These are phyloP conservation scores for Sphinx pinastri DNA, from an alignment of 2,888 invertebrate genomes.

Conservation along the genomic window DNA sequence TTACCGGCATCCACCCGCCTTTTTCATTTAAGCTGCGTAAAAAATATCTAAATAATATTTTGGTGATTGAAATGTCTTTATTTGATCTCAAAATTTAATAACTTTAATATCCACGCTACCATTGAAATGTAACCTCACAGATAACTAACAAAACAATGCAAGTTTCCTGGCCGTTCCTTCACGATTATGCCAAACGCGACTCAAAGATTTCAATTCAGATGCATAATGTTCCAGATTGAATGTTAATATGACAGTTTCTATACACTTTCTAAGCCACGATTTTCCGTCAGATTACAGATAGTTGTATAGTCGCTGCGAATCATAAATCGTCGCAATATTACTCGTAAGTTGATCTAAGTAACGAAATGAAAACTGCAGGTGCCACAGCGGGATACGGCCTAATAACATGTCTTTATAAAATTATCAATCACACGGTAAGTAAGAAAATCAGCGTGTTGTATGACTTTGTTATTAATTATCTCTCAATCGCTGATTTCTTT, in stretches of 20 bases:
- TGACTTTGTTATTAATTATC: slow-evolving; percentile 12
- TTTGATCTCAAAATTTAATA: too few species aligned
- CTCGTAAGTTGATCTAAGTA: slow-evolving; percentile 24
- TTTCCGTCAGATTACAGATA: slow-evolving; percentile 7
- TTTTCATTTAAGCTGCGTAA: too few species aligned
- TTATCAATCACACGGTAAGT: slow-evolving; percentile 31
- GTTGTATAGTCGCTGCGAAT: neutral
- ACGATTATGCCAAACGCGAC: slow-evolving; percentile 15
- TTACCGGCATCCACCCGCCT: too few species aligned
- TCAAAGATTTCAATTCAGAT: slow-evolving; percentile 8
- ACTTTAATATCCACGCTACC: too few species aligned
- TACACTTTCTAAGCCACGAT: slow-evolving; percentile 23
- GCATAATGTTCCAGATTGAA: slow-evolving; percentile 13
- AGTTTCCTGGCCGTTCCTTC: slow-evolving; percentile 8
- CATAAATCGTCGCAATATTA: slow-evolving; percentile 33
- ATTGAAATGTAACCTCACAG: too few species aligned
- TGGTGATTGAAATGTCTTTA: too few species aligned
- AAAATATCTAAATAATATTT: too few species aligned
- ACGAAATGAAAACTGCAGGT: slow-evolving; percentile 34
- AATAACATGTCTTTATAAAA: slow-evolving; percentile 26
- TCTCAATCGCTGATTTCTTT: neutral
- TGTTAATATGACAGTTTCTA: slow-evolving; percentile 21
- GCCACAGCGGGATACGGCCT: slow-evolving; percentile 25
- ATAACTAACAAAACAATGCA: neutral
- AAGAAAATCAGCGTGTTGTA: slow-evolving; percentile 10